These are phyloP conservation scores for Mohoua ochrocephala DNA, from an alignment of 2,113 vertebrate genomes.

Conservation along the genomic window DNA sequence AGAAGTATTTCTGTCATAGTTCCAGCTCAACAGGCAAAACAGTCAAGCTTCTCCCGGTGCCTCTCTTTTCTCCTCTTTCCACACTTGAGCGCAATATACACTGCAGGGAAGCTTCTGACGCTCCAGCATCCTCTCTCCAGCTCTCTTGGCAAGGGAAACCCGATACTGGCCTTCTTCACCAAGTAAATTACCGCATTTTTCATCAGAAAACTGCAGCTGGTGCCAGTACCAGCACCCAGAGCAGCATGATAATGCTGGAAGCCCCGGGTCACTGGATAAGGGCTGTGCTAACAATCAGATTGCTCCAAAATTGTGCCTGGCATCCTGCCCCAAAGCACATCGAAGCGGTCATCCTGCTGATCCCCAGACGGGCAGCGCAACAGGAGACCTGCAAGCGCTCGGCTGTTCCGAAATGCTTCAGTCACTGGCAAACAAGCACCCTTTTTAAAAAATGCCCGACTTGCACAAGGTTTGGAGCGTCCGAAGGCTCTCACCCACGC, in stretches of 20 bases:
- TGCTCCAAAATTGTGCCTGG: background rate
- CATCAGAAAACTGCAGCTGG: background rate
- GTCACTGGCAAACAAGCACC: background rate
- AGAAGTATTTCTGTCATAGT: background rate
- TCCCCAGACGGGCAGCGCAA: background rate
- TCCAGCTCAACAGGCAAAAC: background rate
- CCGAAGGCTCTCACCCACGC: rapidly evolving
- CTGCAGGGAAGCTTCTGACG: background rate
- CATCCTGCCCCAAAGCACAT: background rate
- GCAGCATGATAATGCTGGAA: background rate
- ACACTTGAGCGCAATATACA: rapidly evolving
- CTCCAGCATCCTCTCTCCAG: background rate
- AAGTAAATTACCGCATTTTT: background rate
- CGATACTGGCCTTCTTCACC: rapidly evolving
- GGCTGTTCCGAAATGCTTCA: background rate
- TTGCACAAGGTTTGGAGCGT: background rate
- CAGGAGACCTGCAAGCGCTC: background rate
- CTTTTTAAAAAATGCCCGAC: background rate
- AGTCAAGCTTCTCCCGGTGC: background rate
- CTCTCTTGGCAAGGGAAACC: background rate
- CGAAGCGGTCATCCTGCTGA: background rate
- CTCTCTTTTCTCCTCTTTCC: background rate
- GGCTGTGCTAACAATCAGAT: background rate
- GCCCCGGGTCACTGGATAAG: background rate
- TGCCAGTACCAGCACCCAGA: background rate